phyloP scores from a whole-genome alignment of 2,113 vertebrate genomes.

The Trogon surrucura region DNA sequence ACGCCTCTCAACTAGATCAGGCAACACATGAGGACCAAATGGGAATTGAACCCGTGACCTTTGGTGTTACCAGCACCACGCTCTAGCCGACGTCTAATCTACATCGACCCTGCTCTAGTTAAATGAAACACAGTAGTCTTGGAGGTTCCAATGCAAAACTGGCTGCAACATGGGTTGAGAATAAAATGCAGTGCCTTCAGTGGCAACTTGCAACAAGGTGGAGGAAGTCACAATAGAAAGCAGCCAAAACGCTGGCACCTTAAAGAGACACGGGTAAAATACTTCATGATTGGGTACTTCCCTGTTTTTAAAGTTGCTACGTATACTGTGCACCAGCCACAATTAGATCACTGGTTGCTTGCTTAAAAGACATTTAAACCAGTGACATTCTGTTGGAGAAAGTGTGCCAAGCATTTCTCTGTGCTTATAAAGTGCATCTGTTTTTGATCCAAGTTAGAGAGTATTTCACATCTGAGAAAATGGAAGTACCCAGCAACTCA shows the following conservation, averaged over 20 bases:
- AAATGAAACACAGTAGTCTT: background rate
- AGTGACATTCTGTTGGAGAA: background rate
- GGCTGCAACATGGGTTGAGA: background rate
- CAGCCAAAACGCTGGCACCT: background rate
- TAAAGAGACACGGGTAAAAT: background rate
- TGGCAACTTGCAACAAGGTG: background rate
- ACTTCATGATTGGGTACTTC: accelerated
- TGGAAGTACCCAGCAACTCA: background rate
- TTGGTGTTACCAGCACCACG: too few relatives aligned
- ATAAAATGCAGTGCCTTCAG: background rate
- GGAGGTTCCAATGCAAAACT: background rate
- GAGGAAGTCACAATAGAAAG: background rate
- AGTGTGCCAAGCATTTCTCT: background rate
- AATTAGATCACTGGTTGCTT: background rate
- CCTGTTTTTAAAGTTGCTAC: background rate
- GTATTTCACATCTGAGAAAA: background rate
- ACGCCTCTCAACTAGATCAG: too few relatives aligned
- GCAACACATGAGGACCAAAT: too few relatives aligned
- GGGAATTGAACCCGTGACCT: too few relatives aligned
- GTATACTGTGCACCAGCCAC: background rate
- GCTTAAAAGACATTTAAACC: background rate
- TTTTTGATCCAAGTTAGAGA: background rate
- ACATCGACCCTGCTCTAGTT: too few relatives aligned
- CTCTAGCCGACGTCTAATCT: too few relatives aligned
- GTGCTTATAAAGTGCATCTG: background rate